These are phyloP conservation scores for Apodemus speciosus DNA, from an alignment of 2,113 vertebrate species.

Conservation along the genomic window DNA sequence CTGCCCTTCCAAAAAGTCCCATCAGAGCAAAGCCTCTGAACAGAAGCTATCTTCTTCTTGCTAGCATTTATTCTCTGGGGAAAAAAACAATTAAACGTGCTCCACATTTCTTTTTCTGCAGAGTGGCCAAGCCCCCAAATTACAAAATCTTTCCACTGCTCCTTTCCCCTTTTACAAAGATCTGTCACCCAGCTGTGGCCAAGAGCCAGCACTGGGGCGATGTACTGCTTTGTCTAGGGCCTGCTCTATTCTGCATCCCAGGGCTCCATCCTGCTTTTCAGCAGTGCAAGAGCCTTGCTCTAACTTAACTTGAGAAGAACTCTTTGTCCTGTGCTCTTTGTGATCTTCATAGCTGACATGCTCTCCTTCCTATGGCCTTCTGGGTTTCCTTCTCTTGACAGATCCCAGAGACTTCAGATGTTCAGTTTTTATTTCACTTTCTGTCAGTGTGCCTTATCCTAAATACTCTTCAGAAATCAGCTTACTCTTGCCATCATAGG, in stretches of 20 bases:
- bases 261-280: neutral
- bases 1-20: neutral
- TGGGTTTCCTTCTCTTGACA: neutral
- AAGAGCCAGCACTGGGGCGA: neutral
- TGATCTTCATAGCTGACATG: neutral
- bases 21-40: neutral
- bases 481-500: slow-evolving; percentile 55
- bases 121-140: neutral
- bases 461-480: slow-evolving; percentile 45
- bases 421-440: slow-evolving; percentile 16
- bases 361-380: neutral
- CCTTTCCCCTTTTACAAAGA: neutral
- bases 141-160: neutral
- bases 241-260: neutral
- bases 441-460: slow-evolving; percentile 66
- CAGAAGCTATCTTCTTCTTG: neutral
- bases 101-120: neutral
- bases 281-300: neutral
- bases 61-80: neutral
- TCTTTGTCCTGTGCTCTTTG: neutral
- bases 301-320: neutral
- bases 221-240: neutral
- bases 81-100: neutral
- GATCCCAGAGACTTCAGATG: neutral
- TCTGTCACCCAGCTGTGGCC: no score